Conservation (phyloP, 53 echinoderm and acorn worm species). For the Luidia sarsii region DNA sequence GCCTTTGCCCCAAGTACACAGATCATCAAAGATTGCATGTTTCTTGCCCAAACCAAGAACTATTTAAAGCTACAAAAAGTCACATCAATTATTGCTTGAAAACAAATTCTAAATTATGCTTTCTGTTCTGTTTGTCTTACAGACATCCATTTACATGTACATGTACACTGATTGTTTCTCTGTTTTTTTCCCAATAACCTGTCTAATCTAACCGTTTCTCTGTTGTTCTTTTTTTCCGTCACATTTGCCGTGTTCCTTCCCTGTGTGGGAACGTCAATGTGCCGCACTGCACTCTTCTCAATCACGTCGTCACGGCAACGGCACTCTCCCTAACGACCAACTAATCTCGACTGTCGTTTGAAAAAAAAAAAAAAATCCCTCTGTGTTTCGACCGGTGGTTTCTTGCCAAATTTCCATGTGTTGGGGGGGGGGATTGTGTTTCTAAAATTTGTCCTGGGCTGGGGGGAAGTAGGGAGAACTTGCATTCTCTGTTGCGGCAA, state of each 20-base stretch:
- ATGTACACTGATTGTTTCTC: no score
- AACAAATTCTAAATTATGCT: no score
- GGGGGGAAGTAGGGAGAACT: not conserved
- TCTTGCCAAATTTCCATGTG: not conserved
- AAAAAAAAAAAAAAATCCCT: no score
- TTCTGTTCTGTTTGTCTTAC: no score
- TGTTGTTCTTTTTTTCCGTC: slow-evolving; percentile 3
- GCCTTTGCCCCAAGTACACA: no score
- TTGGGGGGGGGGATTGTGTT: not conserved
- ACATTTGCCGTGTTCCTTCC: slow-evolving; percentile 25
- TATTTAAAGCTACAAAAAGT: no score
- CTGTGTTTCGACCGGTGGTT: no score
- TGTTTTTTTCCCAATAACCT: no score
- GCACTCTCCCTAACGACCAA: not conserved
- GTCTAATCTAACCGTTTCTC: not conserved
- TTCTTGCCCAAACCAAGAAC: no score
- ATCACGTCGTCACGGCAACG: slow-evolving; percentile 13
- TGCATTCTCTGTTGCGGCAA: slow-evolving; percentile 27
- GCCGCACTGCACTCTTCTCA: slow-evolving; percentile 31
- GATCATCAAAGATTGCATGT: no score
- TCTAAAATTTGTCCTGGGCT: not conserved
- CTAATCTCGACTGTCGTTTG: not conserved
- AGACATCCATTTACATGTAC: no score
- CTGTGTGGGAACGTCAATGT: slow-evolving; percentile 10
- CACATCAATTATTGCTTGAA: no score